Percentiles rank a stretch among this genome's conserved stretches.
phyloP scores from a whole-genome alignment of 2,797 vertebrate species.

The Babyrousa celebensis region DNA sequence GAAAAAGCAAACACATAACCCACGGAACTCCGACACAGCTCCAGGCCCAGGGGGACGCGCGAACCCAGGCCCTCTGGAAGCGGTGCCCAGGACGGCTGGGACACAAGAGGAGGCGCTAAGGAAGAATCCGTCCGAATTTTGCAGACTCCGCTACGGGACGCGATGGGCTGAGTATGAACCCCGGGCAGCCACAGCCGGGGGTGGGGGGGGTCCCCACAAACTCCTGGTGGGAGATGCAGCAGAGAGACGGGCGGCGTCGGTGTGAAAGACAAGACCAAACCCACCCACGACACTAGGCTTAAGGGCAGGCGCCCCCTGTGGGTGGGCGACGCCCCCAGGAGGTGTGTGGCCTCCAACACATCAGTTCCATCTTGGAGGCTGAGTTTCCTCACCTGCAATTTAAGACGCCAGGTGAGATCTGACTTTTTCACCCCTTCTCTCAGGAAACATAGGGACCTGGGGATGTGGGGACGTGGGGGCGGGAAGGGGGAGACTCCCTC shows the following conservation, averaged over 20 bases:
- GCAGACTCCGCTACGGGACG: not conserved
- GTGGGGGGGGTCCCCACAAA: fast-evolving
- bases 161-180: fast-evolving
- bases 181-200: too few species aligned
- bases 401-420: not conserved
- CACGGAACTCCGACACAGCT: not conserved
- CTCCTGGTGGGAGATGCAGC: too few species aligned
- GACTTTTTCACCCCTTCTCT: not conserved
- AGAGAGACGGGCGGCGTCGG: too few species aligned
- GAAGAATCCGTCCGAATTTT: not conserved
- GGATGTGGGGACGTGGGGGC: not conserved
- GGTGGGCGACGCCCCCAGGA: fast-evolving
- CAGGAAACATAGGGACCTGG: too few species aligned
- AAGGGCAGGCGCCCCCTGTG: not conserved
- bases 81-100: too few species aligned
- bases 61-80: not conserved
- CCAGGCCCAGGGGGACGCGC: not conserved
- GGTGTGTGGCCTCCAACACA: not conserved
- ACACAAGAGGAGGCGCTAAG: fast-evolving
- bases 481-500: fast-evolving
- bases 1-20: not conserved
- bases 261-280: not conserved
- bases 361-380: not conserved
- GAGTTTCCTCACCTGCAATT: not conserved
- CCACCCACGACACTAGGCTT: not conserved